Evolutionary conservation across 2,888 invertebrate genomes (phyloP).

Genomic region (Rotaria socialis): DNA sequence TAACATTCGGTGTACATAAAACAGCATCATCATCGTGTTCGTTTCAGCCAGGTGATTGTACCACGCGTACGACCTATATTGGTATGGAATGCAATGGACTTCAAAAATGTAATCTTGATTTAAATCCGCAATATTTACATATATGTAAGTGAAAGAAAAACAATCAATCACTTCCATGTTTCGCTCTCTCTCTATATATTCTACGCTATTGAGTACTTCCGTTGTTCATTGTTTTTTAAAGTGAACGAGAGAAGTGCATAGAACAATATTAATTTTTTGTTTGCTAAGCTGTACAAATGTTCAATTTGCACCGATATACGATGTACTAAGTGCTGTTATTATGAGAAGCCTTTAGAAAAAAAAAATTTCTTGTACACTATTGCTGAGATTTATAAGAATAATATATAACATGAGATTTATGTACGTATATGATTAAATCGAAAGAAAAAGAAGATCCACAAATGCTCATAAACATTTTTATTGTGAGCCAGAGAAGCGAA

Average conservation of each 20-base stretch:
- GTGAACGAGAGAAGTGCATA: neutral
- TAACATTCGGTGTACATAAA: constrained; percentile 16
- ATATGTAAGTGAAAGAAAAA: constrained; percentile 25
- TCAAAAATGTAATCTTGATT: neutral
- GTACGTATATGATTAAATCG: no score
- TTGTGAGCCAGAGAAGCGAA: no score
- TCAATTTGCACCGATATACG: neutral
- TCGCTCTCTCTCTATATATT: no score
- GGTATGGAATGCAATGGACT: constrained; percentile 31
- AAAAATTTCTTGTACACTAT: no score
- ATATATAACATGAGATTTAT: neutral
- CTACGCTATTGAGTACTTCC: neutral
- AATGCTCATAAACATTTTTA: no score
- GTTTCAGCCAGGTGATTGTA: constrained; percentile 18
- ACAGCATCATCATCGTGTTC: neutral
- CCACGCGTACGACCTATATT: neutral
- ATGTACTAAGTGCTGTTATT: neutral
- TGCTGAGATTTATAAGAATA: neutral
- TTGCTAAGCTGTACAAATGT: constrained; percentile 20
- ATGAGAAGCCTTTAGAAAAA: neutral
- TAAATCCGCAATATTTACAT: constrained; percentile 35
- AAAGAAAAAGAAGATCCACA: no score
- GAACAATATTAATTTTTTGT: neutral
- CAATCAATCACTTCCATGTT: neutral
- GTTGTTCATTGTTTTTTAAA: neutral